Evolutionary conservation across 2,797 vertebrate genomes (phyloP).

Genomic region (Vireo griseus): DNA sequence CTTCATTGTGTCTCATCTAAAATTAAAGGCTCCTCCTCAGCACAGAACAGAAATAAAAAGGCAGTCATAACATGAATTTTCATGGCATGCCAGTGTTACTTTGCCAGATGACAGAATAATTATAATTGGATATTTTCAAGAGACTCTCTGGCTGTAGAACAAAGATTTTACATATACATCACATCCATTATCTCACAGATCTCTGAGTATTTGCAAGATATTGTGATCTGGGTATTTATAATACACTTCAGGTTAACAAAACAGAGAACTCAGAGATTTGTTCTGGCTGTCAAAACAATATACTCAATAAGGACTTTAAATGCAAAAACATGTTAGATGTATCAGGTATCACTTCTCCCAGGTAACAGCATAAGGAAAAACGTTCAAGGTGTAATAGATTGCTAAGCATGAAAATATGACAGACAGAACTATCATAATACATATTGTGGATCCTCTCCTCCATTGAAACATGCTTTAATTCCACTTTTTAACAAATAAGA

Average conservation of each 20-base stretch:
- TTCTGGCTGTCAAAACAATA: background rate
- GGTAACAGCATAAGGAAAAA: background rate
- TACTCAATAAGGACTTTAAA: background rate
- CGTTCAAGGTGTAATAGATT: background rate
- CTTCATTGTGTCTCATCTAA: background rate
- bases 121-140: constrained; percentile 1
- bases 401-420: background rate
- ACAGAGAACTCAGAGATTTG: background rate
- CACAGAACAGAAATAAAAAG: background rate
- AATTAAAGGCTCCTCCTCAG: background rate
- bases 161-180: background rate
- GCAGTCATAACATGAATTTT: background rate
- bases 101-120: background rate
- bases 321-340: background rate
- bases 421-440: background rate
- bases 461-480: background rate
- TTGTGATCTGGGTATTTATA: background rate
- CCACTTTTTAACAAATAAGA: background rate
- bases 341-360: background rate
- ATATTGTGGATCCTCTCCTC: background rate
- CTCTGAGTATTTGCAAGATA: background rate
- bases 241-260: background rate
- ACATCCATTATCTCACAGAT: background rate
- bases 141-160: background rate
- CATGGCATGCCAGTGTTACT: background rate